Percentiles rank a stretch among this genome's conserved stretches.
phyloP scores from a whole-genome alignment of 2,888 invertebrate species.

The Lymantria dispar region DNA sequence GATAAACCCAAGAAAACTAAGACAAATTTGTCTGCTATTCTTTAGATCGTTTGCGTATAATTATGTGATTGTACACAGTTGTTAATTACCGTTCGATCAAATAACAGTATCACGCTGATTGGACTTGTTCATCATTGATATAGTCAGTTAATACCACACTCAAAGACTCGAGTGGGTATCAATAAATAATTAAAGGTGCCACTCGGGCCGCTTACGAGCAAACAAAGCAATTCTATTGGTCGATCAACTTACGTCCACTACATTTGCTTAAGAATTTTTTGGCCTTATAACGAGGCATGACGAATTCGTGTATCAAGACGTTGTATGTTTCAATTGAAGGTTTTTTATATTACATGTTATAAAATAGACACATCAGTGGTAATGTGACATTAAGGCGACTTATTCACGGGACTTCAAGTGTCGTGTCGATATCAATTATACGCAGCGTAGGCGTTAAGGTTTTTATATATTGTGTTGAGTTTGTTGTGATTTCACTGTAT shows the following conservation, averaged over 20 bases:
- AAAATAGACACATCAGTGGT: conserved; percentile 15
- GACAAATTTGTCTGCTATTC: no score
- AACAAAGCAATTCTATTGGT: conserved; percentile 41
- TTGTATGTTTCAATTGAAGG: conserved; percentile 30
- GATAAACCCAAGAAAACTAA: no score
- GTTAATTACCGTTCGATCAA: background rate
- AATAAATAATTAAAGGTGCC: conserved; percentile 54
- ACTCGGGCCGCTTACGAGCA: conserved; percentile 41
- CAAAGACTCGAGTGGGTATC: conserved; percentile 36
- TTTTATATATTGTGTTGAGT: background rate
- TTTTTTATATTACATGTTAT: conserved; percentile 8
- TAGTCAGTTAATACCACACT: conserved; percentile 35
- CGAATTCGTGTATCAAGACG: conserved; percentile 29
- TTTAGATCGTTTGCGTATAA: background rate
- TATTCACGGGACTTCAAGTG: conserved; percentile 2
- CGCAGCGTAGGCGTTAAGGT: background rate
- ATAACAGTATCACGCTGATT: conserved; percentile 20
- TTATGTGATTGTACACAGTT: background rate
- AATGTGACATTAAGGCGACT: conserved; percentile 9
- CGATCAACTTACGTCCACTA: conserved; percentile 25
- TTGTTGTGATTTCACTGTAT: background rate
- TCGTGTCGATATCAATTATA: background rate
- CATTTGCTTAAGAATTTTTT: conserved; percentile 32
- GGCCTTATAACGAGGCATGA: conserved; percentile 28
- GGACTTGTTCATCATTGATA: conserved; percentile 22